Percentiles rank a stretch among this genome's conserved stretches.
Evolutionary conservation across 2,113 vertebrate species (phyloP).

Genomic region (Shinisaurus crocodilurus): DNA sequence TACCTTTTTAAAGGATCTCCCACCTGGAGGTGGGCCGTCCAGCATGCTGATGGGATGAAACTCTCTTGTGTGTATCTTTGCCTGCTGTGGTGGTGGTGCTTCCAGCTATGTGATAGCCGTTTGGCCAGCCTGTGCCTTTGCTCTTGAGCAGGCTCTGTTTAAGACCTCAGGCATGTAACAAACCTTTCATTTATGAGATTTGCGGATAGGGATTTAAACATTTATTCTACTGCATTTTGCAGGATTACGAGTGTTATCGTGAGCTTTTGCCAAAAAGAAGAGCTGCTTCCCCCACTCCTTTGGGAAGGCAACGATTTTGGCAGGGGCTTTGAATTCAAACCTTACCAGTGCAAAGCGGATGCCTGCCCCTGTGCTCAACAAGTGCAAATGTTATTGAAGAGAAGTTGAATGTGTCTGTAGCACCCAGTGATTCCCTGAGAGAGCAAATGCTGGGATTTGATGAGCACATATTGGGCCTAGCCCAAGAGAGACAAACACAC

Average conservation of each 20-base stretch:
- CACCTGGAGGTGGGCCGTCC: accelerated
- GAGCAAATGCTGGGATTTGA: not conserved
- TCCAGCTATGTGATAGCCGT: slow-evolving; percentile 41
- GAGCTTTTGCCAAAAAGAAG: slow-evolving; percentile 35
- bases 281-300: not conserved
- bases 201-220: slow-evolving; percentile 17
- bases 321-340: not conserved
- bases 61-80: not conserved
- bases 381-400: not conserved
- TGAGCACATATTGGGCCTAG: not conserved
- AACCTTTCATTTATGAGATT: slow-evolving; percentile 56
- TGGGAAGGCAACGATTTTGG: not conserved
- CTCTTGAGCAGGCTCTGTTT: slow-evolving; percentile 26
- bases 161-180: slow-evolving; percentile 40
- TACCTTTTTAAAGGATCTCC: not conserved
- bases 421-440: not conserved
- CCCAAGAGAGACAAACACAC: not conserved
- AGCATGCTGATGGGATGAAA: accelerated
- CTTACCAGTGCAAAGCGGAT: not conserved
- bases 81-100: not conserved
- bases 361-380: not conserved
- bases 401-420: not conserved
- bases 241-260: slow-evolving; percentile 35
- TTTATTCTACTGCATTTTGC: slow-evolving; percentile 44
- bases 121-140: slow-evolving; percentile 30